Evolutionary conservation across 53 echinoderm and acorn worm species (phyloP).

Genomic region (Holothuria scabra): DNA sequence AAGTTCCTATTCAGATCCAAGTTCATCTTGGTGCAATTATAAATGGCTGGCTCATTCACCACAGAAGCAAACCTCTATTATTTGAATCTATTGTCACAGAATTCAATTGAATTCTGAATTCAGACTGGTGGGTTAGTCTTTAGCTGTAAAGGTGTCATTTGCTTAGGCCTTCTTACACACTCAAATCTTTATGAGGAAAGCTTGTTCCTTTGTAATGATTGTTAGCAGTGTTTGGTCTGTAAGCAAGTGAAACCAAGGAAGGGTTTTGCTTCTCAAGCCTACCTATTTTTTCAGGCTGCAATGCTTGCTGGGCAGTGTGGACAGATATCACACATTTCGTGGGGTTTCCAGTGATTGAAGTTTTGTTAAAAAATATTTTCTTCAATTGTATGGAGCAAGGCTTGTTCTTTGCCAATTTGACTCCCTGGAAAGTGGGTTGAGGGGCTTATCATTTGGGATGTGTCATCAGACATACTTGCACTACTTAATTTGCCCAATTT

Average conservation of each 20-base stretch:
- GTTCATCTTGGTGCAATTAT: slow-evolving; percentile 25
- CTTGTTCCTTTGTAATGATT: background rate
- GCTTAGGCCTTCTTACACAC: slow-evolving; percentile 9
- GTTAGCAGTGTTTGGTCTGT: background rate
- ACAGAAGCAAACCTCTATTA: slow-evolving; percentile 17
- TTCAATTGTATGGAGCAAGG: too few species aligned
- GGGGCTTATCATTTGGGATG: too few species aligned
- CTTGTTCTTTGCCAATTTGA: too few species aligned
- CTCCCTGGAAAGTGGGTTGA: too few species aligned
- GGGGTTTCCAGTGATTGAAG: background rate
- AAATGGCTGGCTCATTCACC: slow-evolving; percentile 15
- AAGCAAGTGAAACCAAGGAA: slow-evolving; percentile 11
- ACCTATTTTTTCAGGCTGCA: slow-evolving; percentile 19
- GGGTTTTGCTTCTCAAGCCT: background rate
- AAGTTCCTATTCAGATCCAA: background rate
- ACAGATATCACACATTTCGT: slow-evolving; percentile 33
- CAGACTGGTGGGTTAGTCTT: slow-evolving; percentile 7
- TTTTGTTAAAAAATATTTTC: too few species aligned
- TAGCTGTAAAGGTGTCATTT: slow-evolving; percentile 7
- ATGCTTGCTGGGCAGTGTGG: slow-evolving; percentile 12
- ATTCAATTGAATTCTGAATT: slow-evolving; percentile 5
- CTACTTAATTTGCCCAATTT: too few species aligned
- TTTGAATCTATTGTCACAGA: slow-evolving; percentile 1
- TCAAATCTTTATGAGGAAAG: background rate
- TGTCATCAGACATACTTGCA: too few species aligned